These are phyloP conservation scores for Campaea margaritaria DNA, from an alignment of 2,888 invertebrate genomes.

Conservation along the genomic window DNA sequence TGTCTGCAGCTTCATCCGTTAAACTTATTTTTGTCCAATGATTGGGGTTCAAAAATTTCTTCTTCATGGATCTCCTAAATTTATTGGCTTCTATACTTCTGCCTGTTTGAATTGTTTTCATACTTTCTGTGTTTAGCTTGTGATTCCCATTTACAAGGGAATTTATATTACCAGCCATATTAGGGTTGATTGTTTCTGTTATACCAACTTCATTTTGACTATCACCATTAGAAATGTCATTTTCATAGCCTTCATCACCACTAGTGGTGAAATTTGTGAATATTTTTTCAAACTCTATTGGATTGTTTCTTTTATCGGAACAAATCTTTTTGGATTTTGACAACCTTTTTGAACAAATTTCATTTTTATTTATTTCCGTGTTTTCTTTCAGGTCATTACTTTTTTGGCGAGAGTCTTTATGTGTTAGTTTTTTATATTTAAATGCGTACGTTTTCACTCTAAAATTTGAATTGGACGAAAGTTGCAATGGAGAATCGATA, in stretches of 20 bases:
- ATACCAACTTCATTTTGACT: not conserved
- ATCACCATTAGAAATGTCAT: not conserved
- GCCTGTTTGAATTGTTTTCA: not conserved
- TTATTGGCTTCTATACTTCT: not conserved
- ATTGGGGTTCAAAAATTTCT: not conserved
- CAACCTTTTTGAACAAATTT: not conserved
- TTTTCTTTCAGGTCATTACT: not conserved
- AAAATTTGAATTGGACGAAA: not conserved
- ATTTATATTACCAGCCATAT: not conserved
- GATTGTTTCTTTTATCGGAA: not conserved
- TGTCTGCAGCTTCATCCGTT: conserved; percentile 2
- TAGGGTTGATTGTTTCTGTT: not conserved
- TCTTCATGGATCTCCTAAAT: conserved; percentile 6
- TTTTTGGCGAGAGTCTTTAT: not conserved
- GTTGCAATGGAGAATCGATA: not conserved
- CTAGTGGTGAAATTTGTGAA: not conserved
- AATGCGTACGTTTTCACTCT: not conserved
- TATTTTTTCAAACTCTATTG: not conserved
- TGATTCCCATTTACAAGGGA: not conserved
- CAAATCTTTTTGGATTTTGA: not conserved
- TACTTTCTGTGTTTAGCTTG: not conserved
- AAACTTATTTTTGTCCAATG: conserved; percentile 1
- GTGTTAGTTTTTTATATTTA: not conserved
- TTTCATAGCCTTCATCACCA: not conserved
- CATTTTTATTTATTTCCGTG: not conserved